Evolutionary conservation across 2,797 vertebrate species (phyloP), one percentile per base, ranked within the genome.

Genomic region (Amphiprion clarkii): DNA sequence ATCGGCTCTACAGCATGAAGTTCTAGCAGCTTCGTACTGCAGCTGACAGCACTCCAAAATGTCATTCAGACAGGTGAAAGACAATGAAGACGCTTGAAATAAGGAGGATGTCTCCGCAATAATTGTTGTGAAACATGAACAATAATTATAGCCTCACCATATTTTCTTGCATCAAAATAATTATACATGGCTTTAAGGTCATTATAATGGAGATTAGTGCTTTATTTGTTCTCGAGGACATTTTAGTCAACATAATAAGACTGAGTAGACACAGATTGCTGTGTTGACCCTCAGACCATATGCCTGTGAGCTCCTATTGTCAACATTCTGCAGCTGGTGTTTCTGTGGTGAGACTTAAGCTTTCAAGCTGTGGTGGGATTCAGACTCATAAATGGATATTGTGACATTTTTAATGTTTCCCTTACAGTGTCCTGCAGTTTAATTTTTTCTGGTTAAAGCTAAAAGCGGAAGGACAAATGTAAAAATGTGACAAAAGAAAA

Each of bases 281-380:
- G 19, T 55, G 49, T 39, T 80, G 78, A 78, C 72, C 58, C 56
- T 68, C 52, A 67, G 46, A 71, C 52, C 60, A 57, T 40, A 72
- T 62, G 71, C 48, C 27, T 55, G 23, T 27, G 40, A 27, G 39
- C 29, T 56, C 33, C 46, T 10, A 5, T 54, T 36, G 8, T 67
- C 67, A 71, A 60, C 65, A 78, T 1, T 4, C 27, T 67, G 51
- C 72, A 67, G 82, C 57, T 66, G 49, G 4, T 64, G 25, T 53
- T 67, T 61, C 53, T 51, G 36, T 59, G 39, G 8, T 33, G 56
- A 54, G n/a, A 52, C 65, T 76, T 13, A 51, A 5, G 36, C 36
- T 39, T 73, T 71, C 49, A 29, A 48, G 58, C 72, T 48, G 13
- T 36, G 19, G 40, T 25, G 16, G 67, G 23, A 51, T 12, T 40